Percentiles rank a stretch among this genome's conserved stretches.
phyloP scores from a whole-genome alignment of 1,140 invertebrate species.

The Drosophila micromelanica region DNA sequence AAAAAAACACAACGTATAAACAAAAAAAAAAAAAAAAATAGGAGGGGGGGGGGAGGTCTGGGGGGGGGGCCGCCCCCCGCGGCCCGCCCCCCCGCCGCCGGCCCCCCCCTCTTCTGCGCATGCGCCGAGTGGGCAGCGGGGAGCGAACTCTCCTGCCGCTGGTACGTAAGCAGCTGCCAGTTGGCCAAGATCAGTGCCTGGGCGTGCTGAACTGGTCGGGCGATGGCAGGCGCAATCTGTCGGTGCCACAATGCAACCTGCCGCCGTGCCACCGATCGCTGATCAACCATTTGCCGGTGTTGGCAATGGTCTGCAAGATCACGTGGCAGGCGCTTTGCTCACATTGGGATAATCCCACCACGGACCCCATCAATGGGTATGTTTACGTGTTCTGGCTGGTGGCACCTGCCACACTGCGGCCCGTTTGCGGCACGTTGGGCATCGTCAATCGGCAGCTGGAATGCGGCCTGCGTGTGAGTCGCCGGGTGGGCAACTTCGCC shows the following conservation, averaged over 20 bases:
- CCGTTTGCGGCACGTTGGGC: conserved; percentile 2
- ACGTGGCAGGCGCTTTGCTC: neutral
- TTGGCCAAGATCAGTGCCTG: conserved; percentile 13
- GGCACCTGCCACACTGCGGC: conserved; percentile 12
- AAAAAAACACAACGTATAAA: neutral
- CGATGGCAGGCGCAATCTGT: conserved; percentile 1
- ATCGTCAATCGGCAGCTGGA: conserved; percentile 15
- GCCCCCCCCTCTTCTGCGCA: too few species aligned
- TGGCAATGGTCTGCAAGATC: conserved; percentile 30
- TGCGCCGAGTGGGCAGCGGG: conserved; percentile 5
- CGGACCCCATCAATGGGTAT: neutral
- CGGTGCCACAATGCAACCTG: conserved; percentile 1
- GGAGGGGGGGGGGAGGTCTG: too few species aligned
- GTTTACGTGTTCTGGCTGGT: conserved; percentile 27
- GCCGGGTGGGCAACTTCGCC: conserved; percentile 5
- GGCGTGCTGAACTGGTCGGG: conserved; percentile 29
- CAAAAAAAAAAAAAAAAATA: neutral
- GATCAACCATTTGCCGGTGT: conserved; percentile 7
- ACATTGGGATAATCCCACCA: neutral
- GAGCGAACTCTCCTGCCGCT: conserved; percentile 15
- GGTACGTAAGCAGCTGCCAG: neutral
- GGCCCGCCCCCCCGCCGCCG: too few species aligned
- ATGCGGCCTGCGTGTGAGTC: neutral
- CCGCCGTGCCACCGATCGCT: neutral
- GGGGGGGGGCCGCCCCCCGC: too few species aligned